Evolutionary conservation across 2,113 vertebrate species (phyloP).

Genomic region (Saguinus imperator): DNA sequence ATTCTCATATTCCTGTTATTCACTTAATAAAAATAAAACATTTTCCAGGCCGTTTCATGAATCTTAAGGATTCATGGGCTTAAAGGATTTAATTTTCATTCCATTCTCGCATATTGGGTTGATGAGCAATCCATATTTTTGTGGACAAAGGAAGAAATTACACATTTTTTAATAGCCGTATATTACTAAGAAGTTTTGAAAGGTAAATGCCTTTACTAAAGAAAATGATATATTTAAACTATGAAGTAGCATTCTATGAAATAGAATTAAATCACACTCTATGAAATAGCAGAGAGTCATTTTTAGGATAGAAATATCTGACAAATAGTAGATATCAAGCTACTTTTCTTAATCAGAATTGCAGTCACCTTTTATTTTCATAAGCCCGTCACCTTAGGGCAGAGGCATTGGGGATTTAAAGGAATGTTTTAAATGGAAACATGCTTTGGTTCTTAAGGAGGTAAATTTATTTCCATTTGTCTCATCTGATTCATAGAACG

Average conservation of each 20-base stretch:
- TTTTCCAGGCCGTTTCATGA: not conserved
- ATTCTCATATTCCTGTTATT: not conserved
- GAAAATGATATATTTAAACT: not conserved
- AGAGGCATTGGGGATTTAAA: not conserved
- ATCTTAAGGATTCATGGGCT: not conserved
- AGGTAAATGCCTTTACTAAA: not conserved
- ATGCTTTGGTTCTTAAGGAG: not conserved
- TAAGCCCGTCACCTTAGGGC: not conserved
- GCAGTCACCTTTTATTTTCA: not conserved
- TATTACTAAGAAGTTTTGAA: not conserved
- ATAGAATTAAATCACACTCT: too few relatives aligned
- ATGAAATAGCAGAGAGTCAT: not conserved
- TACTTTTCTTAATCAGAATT: not conserved
- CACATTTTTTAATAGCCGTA: not conserved
- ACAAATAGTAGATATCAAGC: not conserved
- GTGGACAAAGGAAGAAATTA: not conserved
- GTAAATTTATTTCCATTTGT: not conserved
- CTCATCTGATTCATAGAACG: not conserved
- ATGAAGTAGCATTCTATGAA: not conserved
- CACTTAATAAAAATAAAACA: not conserved
- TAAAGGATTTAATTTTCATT: slow-evolving; percentile 14
- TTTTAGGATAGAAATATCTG: not conserved
- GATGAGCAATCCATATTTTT: not conserved
- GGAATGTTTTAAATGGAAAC: not conserved
- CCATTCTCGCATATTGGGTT: not conserved